Evolutionary conservation across 2,888 invertebrate genomes (phyloP), one percentile per base, ranked within the genome.

Genomic region (Thumatha senex): DNA sequence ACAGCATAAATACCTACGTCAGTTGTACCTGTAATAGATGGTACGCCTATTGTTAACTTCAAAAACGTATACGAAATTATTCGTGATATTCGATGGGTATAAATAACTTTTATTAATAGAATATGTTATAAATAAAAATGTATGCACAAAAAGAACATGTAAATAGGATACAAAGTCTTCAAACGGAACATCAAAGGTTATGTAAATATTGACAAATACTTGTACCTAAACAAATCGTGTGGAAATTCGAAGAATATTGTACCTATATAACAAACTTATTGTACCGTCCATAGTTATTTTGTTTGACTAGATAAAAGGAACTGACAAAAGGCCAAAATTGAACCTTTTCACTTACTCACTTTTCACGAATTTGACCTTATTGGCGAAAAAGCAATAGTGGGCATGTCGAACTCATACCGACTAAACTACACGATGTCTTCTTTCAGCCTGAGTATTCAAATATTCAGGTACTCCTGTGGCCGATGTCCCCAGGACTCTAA

Each of bases 181-280:
- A 66, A 62, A 62, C n/a, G 46, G 14, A 47, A 46, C 30, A 34
- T 51, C 48, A 47, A 30, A 24, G 35, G 14, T 44, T 7, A 40
- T 38, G 31, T 40, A 48, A 66, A 62, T 41, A 58, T 55, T 65
- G 44, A 44, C 44, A 48, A 51, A 50, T 46, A 34, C 44, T 43
- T 46, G 34, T 41, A 43, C 24, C 40, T 43, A 58, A 62, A 49
- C 36, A 61, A 54, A 39, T 50, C 31, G 14, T 35, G 12, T 35
- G 12, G 35, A 43, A 43, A 43, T 5, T 13, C 39, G 15, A 15
- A 18, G 24, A 9, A 24, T 4, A 24, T 24, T 24, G 18, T 24
- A 35, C 13, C 9, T 13, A 12, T 13, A 10, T 7, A 12, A 38
- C 10, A 24, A 24, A 15, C 38, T 2, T 12, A 18, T 33, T 42